Evolutionary conservation across 2,797 vertebrate species (phyloP).

Genomic region (Siniperca undulata): DNA sequence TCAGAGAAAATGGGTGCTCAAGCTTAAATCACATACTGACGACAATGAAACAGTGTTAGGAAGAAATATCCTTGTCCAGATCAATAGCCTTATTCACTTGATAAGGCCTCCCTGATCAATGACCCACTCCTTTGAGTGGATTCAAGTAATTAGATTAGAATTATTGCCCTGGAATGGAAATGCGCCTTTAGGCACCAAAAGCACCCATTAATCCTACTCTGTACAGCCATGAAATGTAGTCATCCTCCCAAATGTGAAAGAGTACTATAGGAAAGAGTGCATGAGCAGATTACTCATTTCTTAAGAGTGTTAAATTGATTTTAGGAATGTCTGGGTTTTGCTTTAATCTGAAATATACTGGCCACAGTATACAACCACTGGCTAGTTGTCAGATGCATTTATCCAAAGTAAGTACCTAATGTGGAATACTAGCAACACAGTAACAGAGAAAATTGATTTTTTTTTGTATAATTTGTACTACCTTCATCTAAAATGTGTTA

Average conservation of each 20-base stretch:
- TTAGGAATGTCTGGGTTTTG: constrained; percentile 71
- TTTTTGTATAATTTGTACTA: background rate
- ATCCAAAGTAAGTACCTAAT: constrained; percentile 37
- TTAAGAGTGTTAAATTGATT: constrained; percentile 83
- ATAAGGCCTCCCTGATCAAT: constrained; percentile 82
- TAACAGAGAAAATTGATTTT: background rate
- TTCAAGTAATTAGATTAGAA: constrained; percentile 87
- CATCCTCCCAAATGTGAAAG: constrained; percentile 74
- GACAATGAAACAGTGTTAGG: constrained; percentile 75
- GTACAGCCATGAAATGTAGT: constrained; percentile 75
- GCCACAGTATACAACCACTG: constrained; percentile 49
- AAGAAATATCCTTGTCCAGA: constrained; percentile 80
- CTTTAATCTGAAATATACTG: constrained; percentile 73
- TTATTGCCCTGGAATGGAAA: constrained; percentile 82
- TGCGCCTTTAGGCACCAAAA: constrained; percentile 79
- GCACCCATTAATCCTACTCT: constrained; percentile 81
- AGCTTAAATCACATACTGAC: constrained; percentile 75
- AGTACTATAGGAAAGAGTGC: constrained; percentile 65
- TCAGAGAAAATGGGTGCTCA: constrained; percentile 48
- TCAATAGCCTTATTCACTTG: constrained; percentile 81
- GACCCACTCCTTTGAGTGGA: constrained; percentile 80
- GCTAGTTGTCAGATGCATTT: constrained; percentile 54
- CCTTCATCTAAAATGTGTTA: constrained; percentile 13
- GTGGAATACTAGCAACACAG: constrained; percentile 28
- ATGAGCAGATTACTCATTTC: constrained; percentile 78